Percentiles rank a stretch among this genome's conserved stretches.
phyloP scores from a whole-genome alignment of 1,140 invertebrate species.

The Neodiprion lecontei region DNA sequence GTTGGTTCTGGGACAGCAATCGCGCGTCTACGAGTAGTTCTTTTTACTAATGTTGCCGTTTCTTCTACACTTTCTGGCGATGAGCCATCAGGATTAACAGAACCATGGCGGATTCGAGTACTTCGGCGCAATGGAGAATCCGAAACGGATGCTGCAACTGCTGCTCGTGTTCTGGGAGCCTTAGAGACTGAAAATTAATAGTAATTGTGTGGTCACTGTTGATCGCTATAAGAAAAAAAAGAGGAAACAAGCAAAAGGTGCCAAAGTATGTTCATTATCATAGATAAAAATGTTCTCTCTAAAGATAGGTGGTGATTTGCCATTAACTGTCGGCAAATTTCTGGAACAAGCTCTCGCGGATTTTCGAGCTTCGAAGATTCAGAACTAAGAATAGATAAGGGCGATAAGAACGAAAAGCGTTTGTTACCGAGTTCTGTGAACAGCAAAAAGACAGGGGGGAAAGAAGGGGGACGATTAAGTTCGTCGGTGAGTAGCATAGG shows the following conservation, averaged over 20 bases:
- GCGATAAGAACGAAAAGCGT: no score
- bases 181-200: no score
- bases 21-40: constrained; percentile 25
- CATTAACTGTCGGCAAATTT: not conserved
- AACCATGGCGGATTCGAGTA: constrained; percentile 31
- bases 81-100: constrained; percentile 22
- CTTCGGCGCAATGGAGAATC: constrained; percentile 44
- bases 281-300: not conserved
- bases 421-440: no score
- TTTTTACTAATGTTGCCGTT: not conserved
- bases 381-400: no score
- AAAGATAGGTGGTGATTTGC: not conserved
- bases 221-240: constrained; percentile 8
- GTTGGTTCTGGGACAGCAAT: constrained; percentile 22
- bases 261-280: not conserved
- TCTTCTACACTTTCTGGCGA: constrained; percentile 37
- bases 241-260: constrained; percentile 5
- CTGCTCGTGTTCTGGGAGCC: constrained; percentile 26
- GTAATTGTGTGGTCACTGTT: no score
- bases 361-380: not conserved
- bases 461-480: no score
- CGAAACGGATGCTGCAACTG: constrained; percentile 2
- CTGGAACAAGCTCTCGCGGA: not conserved
- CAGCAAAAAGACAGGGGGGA: no score
- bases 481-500: no score